Evolutionary conservation across 2,888 invertebrate species (phyloP).

Genomic region (Drosophila anceps): DNA sequence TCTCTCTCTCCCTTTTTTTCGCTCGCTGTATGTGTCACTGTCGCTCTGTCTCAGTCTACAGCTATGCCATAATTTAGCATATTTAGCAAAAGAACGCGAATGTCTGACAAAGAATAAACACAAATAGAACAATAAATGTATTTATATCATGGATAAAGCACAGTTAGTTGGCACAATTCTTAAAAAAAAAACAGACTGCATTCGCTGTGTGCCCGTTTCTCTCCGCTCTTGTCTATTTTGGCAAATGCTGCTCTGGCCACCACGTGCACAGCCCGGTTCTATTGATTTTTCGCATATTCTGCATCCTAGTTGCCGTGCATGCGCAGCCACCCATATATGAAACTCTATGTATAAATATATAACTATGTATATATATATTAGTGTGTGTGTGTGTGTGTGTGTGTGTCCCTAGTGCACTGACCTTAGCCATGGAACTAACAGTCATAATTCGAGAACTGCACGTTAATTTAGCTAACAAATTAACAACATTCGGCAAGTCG

Average conservation of each 20-base stretch:
- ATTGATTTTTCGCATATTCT: constrained; percentile 72
- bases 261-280: constrained; percentile 61
- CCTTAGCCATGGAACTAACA: constrained; percentile 51
- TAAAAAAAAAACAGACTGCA: constrained; percentile 10
- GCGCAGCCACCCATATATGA: constrained; percentile 41
- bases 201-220: constrained; percentile 35
- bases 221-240: constrained; percentile 3
- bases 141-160: constrained; percentile 34
- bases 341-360: not conserved
- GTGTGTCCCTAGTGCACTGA: constrained; percentile 51
- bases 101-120: constrained; percentile 16
- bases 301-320: constrained; percentile 47
- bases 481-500: constrained; percentile 51
- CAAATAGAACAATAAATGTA: constrained; percentile 24
- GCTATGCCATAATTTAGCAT: constrained; percentile 59
- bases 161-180: constrained; percentile 58
- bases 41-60: constrained; percentile 16
- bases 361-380: not conserved
- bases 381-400: not conserved
- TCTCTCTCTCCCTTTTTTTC: not conserved
- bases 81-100: constrained; percentile 55
- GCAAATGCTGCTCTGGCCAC: constrained; percentile 19
- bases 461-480: constrained; percentile 59
- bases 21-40: constrained; percentile 2
- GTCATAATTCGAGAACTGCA: constrained; percentile 21